Conservation (phyloP, 2,113 vertebrate genomes). For the Argyrosomus japonicus region DNA sequence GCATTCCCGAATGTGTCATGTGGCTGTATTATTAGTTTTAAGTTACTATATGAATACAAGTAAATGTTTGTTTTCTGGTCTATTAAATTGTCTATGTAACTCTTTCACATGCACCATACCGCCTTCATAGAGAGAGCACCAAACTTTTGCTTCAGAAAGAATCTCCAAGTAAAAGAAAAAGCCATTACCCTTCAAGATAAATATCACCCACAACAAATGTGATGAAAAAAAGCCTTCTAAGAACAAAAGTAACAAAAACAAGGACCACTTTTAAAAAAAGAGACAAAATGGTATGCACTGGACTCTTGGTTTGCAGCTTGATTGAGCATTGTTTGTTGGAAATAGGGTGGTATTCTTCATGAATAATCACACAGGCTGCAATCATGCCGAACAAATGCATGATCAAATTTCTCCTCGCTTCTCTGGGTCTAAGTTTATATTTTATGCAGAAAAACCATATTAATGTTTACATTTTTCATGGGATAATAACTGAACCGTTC, state of each 20-base stretch:
- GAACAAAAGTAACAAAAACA: neutral
- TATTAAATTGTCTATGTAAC: neutral
- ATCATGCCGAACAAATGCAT: constrained; percentile 49
- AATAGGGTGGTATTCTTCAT: constrained; percentile 34
- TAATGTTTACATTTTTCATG: constrained; percentile 33
- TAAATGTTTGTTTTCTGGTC: neutral
- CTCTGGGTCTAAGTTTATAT: constrained; percentile 22
- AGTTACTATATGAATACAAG: neutral
- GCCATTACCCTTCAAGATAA: neutral
- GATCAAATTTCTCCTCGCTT: constrained; percentile 24
- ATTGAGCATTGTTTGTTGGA: constrained; percentile 23
- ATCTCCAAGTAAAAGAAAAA: neutral
- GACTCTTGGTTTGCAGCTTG: constrained; percentile 7
- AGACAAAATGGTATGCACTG: constrained; percentile 16
- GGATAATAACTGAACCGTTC: constrained; percentile 25
- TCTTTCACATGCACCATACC: neutral
- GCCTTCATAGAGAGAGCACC: neutral
- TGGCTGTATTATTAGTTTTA: neutral
- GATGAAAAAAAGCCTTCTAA: neutral
- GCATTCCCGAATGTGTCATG: neutral
- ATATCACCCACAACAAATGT: neutral
- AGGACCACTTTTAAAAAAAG: neutral
- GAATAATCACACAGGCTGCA: constrained; percentile 44
- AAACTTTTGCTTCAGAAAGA: neutral
- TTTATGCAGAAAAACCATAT: constrained; percentile 26